Base-by-base conservation (phyloP, 2,113 vertebrate genomes). In the Sceloporus undulatus region DNA sequence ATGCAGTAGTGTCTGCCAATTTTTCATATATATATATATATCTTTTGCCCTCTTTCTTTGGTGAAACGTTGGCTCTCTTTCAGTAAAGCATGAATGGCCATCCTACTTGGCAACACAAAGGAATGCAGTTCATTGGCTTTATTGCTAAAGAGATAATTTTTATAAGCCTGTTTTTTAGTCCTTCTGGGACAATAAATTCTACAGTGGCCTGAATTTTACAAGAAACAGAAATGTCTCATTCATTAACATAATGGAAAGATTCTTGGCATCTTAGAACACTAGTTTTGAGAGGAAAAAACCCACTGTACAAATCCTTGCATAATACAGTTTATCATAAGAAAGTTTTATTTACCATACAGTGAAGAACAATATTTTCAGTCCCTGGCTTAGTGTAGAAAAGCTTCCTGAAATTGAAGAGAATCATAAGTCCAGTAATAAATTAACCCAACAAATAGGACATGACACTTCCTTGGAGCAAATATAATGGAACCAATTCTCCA, bases 181-280 rank as follows among this genome's bases (percentile, higher is more conserved):
- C 91, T 92, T 91, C 48, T 91, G 90, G 88, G 89, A 90, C 52
- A 79, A 86, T 91, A 71, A 94, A 91, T 94, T 91, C 73, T 23
- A 85, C 70, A 88, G 79, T 86, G 79, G 29, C 81, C 79, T 38
- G 88, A 75, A 90, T 81, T 59, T 87, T 89, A 88, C 82, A 81
- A 89, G 29, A 71, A 40, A 40, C 84, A 7, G 54, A 74, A 85
- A 4, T 88, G 77, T 74, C 82, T 2, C 79, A 88, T 77, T 68
- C 70, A 84, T 90, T 93, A 91, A 91, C 85, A 59, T 88, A 52
- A 92, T 87, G 87, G 40, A 73, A 85, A 79, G 25, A 59, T 92
- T 77, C 68, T 86, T 91, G 84, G 78, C 87, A 59, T 77, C 54
- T 89, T 85, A 42, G 92, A 88, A 85, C 34, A 88, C 86, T 54